These are phyloP conservation scores for Oncopodura yosiiana DNA, from an alignment of 1,140 invertebrate species.

Conservation along the genomic window DNA sequence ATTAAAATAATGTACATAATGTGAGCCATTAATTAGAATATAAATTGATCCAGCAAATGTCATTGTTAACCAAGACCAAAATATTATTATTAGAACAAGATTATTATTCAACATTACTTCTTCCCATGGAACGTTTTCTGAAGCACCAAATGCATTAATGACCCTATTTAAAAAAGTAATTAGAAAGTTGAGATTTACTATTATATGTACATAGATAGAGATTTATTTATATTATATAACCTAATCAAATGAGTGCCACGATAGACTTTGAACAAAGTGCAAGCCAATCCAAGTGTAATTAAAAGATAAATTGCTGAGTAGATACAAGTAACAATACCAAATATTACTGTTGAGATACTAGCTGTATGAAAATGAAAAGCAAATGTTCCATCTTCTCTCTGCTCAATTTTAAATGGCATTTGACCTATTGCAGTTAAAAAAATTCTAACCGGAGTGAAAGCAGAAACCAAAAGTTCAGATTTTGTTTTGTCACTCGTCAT, in stretches of 20 bases:
- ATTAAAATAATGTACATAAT: constrained; percentile 8
- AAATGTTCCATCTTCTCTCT: constrained; percentile 13
- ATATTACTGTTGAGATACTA: not conserved
- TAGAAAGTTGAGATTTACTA: too few species aligned
- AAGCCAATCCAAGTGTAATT: too few species aligned
- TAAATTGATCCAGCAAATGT: not conserved
- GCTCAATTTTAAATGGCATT: constrained; percentile 27
- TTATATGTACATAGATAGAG: too few species aligned
- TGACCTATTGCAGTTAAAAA: constrained; percentile 22
- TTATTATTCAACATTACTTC: not conserved
- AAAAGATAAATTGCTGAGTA: too few species aligned
- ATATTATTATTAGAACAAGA: not conserved
- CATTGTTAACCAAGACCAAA: not conserved
- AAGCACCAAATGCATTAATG: not conserved
- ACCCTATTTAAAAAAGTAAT: too few species aligned
- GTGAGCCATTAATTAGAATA: not conserved
- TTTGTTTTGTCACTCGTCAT: too few species aligned
- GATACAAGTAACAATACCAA: not conserved
- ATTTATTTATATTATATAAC: too few species aligned
- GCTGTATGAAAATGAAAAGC: constrained; percentile 3
- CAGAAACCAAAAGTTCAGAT: too few species aligned
- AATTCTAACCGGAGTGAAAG: constrained; percentile 11
- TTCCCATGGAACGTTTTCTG: not conserved
- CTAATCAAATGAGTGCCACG: too few species aligned
- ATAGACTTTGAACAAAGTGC: too few species aligned